phyloP scores from a whole-genome alignment of 2,113 vertebrate genomes.

The Raphicerus campestris region DNA sequence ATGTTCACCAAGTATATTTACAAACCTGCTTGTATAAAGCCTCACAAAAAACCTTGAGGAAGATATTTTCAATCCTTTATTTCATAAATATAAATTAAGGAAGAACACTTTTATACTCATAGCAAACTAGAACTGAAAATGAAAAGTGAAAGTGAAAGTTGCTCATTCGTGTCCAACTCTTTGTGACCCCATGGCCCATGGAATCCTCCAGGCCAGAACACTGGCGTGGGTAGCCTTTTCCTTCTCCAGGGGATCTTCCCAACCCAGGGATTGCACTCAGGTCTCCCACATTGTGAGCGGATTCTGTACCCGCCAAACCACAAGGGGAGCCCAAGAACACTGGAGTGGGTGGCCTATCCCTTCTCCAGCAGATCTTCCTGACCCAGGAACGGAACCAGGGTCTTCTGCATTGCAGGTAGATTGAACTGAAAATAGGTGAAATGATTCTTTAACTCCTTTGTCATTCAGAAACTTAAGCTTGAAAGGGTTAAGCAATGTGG shows the following conservation, averaged over 20 bases:
- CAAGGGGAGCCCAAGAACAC: neutral
- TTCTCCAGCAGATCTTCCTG: neutral
- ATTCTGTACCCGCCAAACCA: neutral
- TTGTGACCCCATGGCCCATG: neutral
- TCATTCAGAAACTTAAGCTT: neutral
- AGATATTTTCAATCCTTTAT: neutral
- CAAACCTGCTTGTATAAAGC: neutral
- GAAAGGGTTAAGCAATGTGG: neutral
- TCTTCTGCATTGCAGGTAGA: neutral
- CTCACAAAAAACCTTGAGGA: neutral
- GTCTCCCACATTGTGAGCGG: neutral
- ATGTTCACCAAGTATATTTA: neutral
- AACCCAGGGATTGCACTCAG: neutral
- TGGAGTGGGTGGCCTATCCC: neutral
- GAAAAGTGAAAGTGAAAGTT: neutral
- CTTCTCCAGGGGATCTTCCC: neutral
- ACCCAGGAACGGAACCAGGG: accelerated
- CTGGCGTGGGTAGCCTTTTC: neutral
- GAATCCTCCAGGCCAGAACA: neutral
- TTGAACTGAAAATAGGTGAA: neutral
- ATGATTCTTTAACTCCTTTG: neutral
- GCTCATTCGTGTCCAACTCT: neutral
- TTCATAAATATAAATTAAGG: neutral
- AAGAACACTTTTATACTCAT: neutral
- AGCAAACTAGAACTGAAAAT: neutral